Conservation (phyloP, 1,140 invertebrate genomes). For the Anthonomus grandis region DNA sequence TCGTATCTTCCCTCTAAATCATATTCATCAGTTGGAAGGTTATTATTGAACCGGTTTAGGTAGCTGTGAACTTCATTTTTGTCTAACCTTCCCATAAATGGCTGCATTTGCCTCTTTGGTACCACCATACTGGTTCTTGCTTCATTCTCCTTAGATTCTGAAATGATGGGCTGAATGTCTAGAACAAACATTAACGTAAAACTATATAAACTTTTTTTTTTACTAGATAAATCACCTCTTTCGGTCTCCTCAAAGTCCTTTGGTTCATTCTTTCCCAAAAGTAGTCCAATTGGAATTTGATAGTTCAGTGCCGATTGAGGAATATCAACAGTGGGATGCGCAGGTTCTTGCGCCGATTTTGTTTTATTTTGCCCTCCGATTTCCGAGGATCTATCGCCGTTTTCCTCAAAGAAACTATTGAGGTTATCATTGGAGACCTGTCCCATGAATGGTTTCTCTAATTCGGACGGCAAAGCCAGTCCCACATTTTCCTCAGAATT, state of each 20-base stretch:
- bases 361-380: background rate
- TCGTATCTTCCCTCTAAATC: background rate
- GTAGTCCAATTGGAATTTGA: too few relatives aligned
- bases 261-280: too few relatives aligned
- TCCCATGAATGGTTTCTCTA: slow-evolving; percentile 27
- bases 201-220: too few relatives aligned
- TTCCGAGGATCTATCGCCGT: slow-evolving; percentile 6
- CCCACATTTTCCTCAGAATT: slow-evolving; percentile 5
- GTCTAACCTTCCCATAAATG: slow-evolving; percentile 9
- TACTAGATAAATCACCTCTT: too few relatives aligned
- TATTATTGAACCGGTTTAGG: background rate
- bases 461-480: background rate
- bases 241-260: too few relatives aligned
- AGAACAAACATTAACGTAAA: too few relatives aligned
- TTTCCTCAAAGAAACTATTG: slow-evolving; percentile 10
- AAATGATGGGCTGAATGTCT: background rate
- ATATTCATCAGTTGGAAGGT: background rate
- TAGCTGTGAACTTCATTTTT: background rate
- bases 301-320: too few relatives aligned
- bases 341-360: too few relatives aligned
- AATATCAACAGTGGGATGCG: too few relatives aligned
- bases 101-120: background rate
- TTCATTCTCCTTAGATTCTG: background rate
- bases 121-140: slow-evolving; percentile 8
- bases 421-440: slow-evolving; percentile 5